Percentiles rank a stretch among this genome's conserved stretches.
These are phyloP conservation scores for Pangasius larnaudii DNA, from an alignment of 2,797 vertebrate genomes.

Conservation along the genomic window DNA sequence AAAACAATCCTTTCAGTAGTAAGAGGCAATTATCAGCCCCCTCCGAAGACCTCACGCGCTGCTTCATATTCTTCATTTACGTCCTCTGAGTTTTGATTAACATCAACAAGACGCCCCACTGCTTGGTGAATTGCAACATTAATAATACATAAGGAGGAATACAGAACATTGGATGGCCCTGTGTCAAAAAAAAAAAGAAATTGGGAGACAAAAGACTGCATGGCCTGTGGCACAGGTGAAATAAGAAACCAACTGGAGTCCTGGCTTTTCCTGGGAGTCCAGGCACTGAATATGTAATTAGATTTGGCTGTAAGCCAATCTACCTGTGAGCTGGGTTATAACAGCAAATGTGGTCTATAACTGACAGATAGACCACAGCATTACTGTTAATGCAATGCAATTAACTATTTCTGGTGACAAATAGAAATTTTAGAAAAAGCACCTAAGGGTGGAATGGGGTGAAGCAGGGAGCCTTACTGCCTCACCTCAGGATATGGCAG, in stretches of 20 bases:
- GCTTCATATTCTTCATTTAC: slow-evolving; percentile 32
- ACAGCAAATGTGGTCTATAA: neutral
- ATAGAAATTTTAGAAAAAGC: neutral
- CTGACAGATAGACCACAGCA: neutral
- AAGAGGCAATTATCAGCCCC: slow-evolving; percentile 28
- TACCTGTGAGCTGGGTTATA: neutral
- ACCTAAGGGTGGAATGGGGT: neutral
- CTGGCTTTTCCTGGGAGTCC: neutral
- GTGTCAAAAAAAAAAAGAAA: neutral
- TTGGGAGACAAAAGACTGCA: neutral
- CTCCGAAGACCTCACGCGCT: neutral
- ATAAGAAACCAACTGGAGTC: neutral
- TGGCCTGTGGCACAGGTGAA: slow-evolving; percentile 23
- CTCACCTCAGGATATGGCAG: neutral
- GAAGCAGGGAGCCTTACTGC: neutral
- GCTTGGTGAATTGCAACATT: slow-evolving; percentile 43
- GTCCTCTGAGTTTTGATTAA: slow-evolving; percentile 44
- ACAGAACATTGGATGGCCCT: neutral
- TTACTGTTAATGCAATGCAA: no score
- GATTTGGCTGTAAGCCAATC: neutral
- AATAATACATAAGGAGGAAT: slow-evolving; percentile 47
- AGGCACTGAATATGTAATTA: neutral
- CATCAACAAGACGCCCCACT: slow-evolving; percentile 34
- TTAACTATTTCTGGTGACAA: neutral
- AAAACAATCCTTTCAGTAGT: slow-evolving; percentile 18